Evolutionary conservation across 2,888 invertebrate genomes (phyloP).

Genomic region (Campoplex nolae): DNA sequence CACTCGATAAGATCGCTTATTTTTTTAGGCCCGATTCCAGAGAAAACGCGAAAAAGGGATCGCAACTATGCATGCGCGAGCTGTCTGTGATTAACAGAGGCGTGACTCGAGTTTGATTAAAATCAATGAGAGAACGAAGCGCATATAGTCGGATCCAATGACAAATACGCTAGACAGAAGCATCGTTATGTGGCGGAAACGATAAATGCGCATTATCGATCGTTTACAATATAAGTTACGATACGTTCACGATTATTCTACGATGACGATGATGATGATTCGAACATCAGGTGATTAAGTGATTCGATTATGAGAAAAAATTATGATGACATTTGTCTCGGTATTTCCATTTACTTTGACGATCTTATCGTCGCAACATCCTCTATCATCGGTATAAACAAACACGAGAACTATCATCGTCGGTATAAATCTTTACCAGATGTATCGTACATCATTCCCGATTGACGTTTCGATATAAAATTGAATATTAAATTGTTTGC

Average conservation of each 20-base stretch:
- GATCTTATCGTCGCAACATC: conserved; percentile 56
- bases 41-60: background rate
- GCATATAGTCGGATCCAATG: conserved; percentile 28
- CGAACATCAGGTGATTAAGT: conserved; percentile 46
- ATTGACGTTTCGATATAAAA: conserved; percentile 48
- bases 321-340: conserved; percentile 66
- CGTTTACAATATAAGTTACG: conserved; percentile 41
- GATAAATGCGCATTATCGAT: conserved; percentile 43
- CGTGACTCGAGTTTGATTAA: conserved; percentile 49
- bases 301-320: conserved; percentile 67
- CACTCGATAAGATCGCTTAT: background rate
- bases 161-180: conserved; percentile 31
- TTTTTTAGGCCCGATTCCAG: background rate
- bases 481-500: conserved; percentile 62
- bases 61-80: background rate
- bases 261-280: conserved; percentile 45
- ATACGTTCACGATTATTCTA: conserved; percentile 23
- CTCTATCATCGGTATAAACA: conserved; percentile 35
- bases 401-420: conserved; percentile 60
- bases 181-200: conserved; percentile 43
- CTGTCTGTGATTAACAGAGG: conserved; percentile 37
- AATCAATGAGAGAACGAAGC: conserved; percentile 59
- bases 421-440: conserved; percentile 63
- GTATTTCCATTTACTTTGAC: conserved; percentile 59
- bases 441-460: conserved; percentile 63